phyloP scores from a whole-genome alignment of 2,797 vertebrate genomes.

The Petrocephalus schoutedeni region DNA sequence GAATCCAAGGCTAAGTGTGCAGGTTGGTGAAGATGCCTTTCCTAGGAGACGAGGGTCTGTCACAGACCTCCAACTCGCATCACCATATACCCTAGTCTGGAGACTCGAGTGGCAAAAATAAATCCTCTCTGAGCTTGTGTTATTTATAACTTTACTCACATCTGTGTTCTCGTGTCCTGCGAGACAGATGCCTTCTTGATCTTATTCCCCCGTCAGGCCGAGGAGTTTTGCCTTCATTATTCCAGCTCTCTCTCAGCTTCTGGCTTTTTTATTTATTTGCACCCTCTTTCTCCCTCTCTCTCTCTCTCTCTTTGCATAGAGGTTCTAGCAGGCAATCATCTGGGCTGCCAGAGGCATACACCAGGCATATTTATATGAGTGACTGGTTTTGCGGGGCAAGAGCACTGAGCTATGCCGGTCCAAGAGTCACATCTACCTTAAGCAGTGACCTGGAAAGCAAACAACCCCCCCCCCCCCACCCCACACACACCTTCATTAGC shows the following conservation, averaged over 20 bases:
- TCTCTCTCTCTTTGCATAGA: conserved; percentile 12
- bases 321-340: conserved; percentile 29
- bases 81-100: conserved; percentile 27
- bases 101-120: conserved; percentile 42
- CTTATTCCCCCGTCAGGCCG: conserved; percentile 35
- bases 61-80: background rate
- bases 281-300: background rate
- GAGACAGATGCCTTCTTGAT: conserved; percentile 32
- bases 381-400: background rate
- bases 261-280: conserved; percentile 27
- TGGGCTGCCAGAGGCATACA: conserved; percentile 22
- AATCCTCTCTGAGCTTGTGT: conserved; percentile 39
- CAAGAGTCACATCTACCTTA: background rate
- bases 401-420: background rate
- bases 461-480: background rate
- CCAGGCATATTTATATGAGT: conserved; percentile 1
- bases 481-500: background rate
- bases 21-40: background rate
- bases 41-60: background rate
- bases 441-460: background rate
- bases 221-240: conserved; percentile 36
- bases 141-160: conserved; percentile 50
- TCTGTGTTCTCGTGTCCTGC: conserved; percentile 31
- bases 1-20: background rate
- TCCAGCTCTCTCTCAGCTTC: conserved; percentile 33